phyloP scores from a whole-genome alignment of 2,113 vertebrate genomes.

The Gracilinanus agilis region DNA sequence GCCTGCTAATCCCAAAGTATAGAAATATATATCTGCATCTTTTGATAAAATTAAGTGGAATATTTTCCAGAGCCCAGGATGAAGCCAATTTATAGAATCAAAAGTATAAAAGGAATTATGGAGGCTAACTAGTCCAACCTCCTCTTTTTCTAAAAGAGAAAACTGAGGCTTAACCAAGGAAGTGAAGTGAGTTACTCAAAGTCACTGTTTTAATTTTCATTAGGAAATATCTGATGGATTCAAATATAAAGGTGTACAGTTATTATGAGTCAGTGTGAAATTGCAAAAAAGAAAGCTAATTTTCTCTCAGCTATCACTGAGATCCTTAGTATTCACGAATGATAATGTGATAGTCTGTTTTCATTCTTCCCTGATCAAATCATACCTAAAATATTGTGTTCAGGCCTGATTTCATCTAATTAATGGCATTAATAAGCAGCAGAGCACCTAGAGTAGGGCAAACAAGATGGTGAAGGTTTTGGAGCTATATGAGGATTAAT shows the following conservation, averaged over 20 bases:
- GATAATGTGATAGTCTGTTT: neutral
- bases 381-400: neutral
- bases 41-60: slow-evolving; percentile 50
- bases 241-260: neutral
- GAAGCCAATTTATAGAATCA: neutral
- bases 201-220: neutral
- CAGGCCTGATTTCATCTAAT: neutral
- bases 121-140: neutral
- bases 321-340: neutral
- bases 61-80: neutral
- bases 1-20: slow-evolving; percentile 57
- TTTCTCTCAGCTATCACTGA: neutral
- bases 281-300: neutral
- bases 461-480: neutral
- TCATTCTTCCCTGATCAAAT: neutral
- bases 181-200: neutral
- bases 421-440: neutral
- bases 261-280: neutral
- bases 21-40: slow-evolving; percentile 58
- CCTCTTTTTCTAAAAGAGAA: neutral
- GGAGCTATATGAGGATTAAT: neutral
- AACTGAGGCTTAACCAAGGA: neutral
- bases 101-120: neutral
- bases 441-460: neutral
- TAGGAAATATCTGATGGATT: neutral